Percentiles rank a stretch among this genome's conserved stretches.
Evolutionary conservation across 2,888 invertebrate species (phyloP).

Genomic region (Gymnocheta viridis): DNA sequence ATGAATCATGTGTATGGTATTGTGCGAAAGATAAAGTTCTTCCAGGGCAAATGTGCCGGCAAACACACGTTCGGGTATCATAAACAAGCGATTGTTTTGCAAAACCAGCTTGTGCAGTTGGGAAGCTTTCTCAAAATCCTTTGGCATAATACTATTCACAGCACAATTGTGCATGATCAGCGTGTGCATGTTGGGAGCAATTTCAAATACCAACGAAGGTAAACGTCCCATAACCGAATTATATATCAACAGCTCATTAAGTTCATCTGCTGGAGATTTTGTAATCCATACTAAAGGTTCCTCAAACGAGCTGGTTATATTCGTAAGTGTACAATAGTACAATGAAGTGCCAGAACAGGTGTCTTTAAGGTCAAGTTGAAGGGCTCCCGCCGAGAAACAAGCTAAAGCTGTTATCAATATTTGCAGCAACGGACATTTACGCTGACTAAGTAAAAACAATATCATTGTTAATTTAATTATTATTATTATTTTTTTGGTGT

Average conservation of each 20-base stretch:
- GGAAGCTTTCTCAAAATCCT: constrained; percentile 71
- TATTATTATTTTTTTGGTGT: constrained; percentile 12
- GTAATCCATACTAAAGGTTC: constrained; percentile 67
- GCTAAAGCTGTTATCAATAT: constrained; percentile 38
- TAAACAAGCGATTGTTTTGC: constrained; percentile 74
- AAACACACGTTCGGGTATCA: constrained; percentile 74
- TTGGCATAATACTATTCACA: constrained; percentile 71
- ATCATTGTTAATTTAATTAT: constrained; percentile 33
- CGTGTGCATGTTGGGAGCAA: constrained; percentile 74
- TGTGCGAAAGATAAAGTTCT: constrained; percentile 75
- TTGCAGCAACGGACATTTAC: constrained; percentile 14
- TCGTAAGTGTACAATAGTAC: constrained; percentile 70
- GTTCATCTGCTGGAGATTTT: constrained; percentile 53
- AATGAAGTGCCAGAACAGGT: constrained; percentile 72
- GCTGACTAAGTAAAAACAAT: constrained; percentile 22
- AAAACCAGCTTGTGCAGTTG: constrained; percentile 73
- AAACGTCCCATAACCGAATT: constrained; percentile 73
- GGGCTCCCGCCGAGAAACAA: constrained; percentile 18
- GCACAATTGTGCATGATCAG: constrained; percentile 76
- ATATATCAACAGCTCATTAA: constrained; percentile 73
- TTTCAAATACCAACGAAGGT: constrained; percentile 73
- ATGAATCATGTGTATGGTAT: constrained; percentile 75
- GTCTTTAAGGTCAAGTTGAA: constrained; percentile 73
- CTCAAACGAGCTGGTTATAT: constrained; percentile 66
- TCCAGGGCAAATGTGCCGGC: constrained; percentile 70